Conservation (phyloP, 2,797 vertebrate genomes). For the Lepus townsendii region DNA sequence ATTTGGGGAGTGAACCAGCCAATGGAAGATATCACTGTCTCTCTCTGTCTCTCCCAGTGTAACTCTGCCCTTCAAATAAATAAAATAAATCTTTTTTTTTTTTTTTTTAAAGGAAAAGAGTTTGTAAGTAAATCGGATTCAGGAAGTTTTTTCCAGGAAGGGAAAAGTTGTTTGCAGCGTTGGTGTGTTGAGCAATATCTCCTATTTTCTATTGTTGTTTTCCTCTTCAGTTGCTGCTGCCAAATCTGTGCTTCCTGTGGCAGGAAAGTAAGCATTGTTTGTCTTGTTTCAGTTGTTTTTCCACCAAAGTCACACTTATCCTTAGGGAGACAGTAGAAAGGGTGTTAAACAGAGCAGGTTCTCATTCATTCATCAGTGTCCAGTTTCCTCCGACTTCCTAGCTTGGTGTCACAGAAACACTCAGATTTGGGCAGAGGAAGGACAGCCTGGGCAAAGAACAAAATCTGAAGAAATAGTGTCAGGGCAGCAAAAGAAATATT, state of each 20-base stretch:
- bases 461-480: slow-evolving; percentile 43
- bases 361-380: slow-evolving; percentile 6
- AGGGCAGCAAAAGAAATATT: slow-evolving; percentile 11
- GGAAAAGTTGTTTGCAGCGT: neutral
- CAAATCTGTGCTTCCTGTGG: slow-evolving; percentile 41
- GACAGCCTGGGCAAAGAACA: neutral
- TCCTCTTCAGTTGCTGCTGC: neutral
- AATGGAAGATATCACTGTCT: no score
- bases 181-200: neutral
- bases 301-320: neutral
- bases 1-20: no score
- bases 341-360: neutral
- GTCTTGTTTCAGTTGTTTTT: neutral
- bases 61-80: no score
- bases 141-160: slow-evolving; percentile 66
- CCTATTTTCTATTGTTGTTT: neutral
- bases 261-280: slow-evolving; percentile 43
- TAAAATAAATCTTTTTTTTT: no score
- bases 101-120: neutral
- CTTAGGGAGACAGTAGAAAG: neutral
- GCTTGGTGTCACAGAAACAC: neutral
- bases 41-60: no score
- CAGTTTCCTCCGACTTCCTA: slow-evolving; percentile 3
- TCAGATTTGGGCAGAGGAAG: neutral
- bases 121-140: neutral